These are phyloP conservation scores for Drosophila lini DNA, from an alignment of 1,140 invertebrate genomes.

Conservation along the genomic window DNA sequence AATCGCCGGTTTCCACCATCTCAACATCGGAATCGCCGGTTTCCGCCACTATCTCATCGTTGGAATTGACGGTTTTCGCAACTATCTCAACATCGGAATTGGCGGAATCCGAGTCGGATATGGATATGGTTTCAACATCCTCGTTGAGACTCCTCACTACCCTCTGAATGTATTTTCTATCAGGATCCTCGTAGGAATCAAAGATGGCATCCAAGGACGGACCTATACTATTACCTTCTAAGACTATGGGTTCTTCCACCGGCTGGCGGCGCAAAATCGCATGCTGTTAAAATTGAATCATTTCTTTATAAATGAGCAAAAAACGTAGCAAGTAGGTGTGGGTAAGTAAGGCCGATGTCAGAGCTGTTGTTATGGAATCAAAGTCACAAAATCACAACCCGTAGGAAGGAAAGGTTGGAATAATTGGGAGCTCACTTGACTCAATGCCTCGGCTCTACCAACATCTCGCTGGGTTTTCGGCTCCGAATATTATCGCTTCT, in stretches of 20 bases:
- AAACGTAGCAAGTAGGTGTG: neutral
- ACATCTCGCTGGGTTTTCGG: too few species aligned
- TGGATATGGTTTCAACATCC: neutral
- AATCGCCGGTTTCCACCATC: too few species aligned
- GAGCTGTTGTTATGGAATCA: conserved; percentile 10
- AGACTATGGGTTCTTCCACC: neutral
- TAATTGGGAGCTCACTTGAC: conserved; percentile 1
- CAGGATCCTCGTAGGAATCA: neutral
- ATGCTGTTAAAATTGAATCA: neutral
- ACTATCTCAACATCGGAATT: neutral
- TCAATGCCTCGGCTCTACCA: neutral
- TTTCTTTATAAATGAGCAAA: neutral
- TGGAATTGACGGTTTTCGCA: too few species aligned
- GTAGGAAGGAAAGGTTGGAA: neutral
- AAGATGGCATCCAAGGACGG: neutral
- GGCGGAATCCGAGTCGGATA: neutral
- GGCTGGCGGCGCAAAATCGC: neutral
- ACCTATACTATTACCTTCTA: neutral
- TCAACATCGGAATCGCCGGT: too few species aligned
- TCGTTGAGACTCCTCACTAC: neutral
- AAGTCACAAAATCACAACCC: neutral
- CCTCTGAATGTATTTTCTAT: neutral
- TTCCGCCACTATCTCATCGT: too few species aligned
- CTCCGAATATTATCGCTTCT: neutral
- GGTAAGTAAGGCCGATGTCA: neutral